These are phyloP conservation scores for Lamprologus sp. DNA, from an alignment of 2,113 vertebrate species.

Conservation along the genomic window DNA sequence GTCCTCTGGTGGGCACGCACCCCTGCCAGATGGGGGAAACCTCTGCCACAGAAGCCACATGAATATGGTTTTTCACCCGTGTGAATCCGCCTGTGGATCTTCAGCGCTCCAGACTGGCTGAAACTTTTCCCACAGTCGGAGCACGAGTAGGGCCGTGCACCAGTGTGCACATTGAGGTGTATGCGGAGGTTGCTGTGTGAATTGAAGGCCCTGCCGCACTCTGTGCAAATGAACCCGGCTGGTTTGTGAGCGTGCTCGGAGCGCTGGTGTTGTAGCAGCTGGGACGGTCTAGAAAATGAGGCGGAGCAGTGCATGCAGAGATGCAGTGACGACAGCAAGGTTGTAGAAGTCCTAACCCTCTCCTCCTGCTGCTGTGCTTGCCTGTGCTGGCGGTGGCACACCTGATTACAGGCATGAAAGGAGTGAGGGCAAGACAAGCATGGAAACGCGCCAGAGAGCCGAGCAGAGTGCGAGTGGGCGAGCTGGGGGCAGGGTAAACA, in stretches of 20 bases:
- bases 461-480: constrained; percentile 16
- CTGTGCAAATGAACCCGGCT: constrained; percentile 66
- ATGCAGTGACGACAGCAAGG: constrained; percentile 15
- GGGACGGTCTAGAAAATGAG: constrained; percentile 67
- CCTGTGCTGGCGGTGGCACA: constrained; percentile 48
- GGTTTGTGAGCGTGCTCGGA: constrained; percentile 62
- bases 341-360: background rate
- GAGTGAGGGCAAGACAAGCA: constrained; percentile 63
- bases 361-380: constrained; percentile 20
- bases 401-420: constrained; percentile 47
- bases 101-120: constrained; percentile 76
- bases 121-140: constrained; percentile 76
- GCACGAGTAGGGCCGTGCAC: constrained; percentile 75
- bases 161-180: constrained; percentile 76
- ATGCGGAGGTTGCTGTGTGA: constrained; percentile 78
- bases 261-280: constrained; percentile 75
- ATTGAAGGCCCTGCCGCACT: constrained; percentile 75
- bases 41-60: constrained; percentile 64
- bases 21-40: constrained; percentile 74
- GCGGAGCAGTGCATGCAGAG: constrained; percentile 73
- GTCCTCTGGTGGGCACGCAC: constrained; percentile 73
- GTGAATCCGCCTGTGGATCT: constrained; percentile 76
- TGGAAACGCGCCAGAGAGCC: constrained; percentile 34
- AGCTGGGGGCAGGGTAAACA: constrained; percentile 58
- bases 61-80: constrained; percentile 65